Evolutionary conservation across 2,888 invertebrate species (phyloP).

Genomic region (Drepana falcataria): DNA sequence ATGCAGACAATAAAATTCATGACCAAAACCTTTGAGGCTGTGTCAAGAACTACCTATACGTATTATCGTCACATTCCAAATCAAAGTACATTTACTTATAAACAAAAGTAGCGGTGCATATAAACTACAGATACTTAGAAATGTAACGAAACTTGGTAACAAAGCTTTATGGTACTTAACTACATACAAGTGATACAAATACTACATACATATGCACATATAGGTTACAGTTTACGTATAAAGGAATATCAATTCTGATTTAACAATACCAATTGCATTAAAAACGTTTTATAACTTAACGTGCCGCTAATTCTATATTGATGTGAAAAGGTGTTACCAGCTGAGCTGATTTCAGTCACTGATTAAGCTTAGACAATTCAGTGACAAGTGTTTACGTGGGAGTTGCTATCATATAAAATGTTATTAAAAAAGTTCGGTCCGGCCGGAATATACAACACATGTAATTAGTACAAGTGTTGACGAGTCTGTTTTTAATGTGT

Average conservation of each 20-base stretch:
- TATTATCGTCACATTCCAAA: conserved; percentile 32
- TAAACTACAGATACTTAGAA: conserved; percentile 17
- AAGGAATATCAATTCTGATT: neutral
- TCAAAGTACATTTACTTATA: conserved; percentile 25
- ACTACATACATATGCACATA: conserved; percentile 21
- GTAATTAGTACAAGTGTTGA: too few species aligned
- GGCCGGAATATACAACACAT: too few species aligned
- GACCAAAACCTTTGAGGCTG: conserved; percentile 24
- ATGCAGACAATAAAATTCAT: conserved; percentile 5
- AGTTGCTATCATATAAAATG: too few species aligned
- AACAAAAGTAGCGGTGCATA: conserved; percentile 21
- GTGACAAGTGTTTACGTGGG: too few species aligned
- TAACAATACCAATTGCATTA: neutral
- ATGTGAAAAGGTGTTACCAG: neutral
- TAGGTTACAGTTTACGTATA: conserved; percentile 16
- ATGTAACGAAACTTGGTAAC: conserved; percentile 29
- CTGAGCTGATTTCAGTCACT: too few species aligned
- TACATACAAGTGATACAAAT: conserved; percentile 15
- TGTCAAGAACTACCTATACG: conserved; percentile 49
- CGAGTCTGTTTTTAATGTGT: too few species aligned
- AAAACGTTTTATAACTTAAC: neutral
- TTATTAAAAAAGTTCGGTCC: too few species aligned
- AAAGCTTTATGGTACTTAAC: conserved; percentile 15
- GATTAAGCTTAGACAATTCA: too few species aligned
- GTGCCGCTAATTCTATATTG: neutral